Conservation (phyloP, 2,888 invertebrate genomes). For the Beris morrisii region DNA sequence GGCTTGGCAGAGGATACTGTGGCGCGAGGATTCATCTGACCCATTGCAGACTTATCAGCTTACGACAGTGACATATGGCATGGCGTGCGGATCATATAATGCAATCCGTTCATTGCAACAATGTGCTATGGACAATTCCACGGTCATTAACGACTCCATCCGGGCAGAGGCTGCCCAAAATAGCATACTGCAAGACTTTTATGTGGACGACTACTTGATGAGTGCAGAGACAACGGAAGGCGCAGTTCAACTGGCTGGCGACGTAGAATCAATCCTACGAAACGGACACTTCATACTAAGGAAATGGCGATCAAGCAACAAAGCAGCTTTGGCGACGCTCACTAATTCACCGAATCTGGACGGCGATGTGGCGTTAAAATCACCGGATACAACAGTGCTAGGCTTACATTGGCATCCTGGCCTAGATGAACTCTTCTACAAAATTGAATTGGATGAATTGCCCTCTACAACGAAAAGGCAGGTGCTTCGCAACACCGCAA, state of each 20-base stretch:
- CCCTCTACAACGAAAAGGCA: too few species aligned
- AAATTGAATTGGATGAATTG: too few species aligned
- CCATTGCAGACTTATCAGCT: too few species aligned
- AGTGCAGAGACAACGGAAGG: neutral
- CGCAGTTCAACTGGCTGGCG: neutral
- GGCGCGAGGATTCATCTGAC: neutral
- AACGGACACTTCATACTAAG: too few species aligned
- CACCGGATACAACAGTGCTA: neutral
- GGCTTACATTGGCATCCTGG: constrained; percentile 5
- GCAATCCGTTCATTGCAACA: neutral
- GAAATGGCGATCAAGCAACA: too few species aligned
- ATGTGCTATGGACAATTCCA: neutral
- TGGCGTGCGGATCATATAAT: too few species aligned
- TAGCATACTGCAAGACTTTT: neutral
- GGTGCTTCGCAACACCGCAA: too few species aligned
- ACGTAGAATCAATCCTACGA: neutral
- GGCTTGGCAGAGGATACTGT: neutral
- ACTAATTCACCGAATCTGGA: neutral
- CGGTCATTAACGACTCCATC: neutral
- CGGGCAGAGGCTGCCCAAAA: neutral
- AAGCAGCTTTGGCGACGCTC: neutral
- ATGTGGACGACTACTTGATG: neutral
- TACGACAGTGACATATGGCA: too few species aligned
- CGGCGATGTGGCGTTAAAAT: neutral
- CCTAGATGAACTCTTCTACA: neutral